phyloP scores from a whole-genome alignment of 2,113 vertebrate genomes.

The Delphinapterus leucas region DNA sequence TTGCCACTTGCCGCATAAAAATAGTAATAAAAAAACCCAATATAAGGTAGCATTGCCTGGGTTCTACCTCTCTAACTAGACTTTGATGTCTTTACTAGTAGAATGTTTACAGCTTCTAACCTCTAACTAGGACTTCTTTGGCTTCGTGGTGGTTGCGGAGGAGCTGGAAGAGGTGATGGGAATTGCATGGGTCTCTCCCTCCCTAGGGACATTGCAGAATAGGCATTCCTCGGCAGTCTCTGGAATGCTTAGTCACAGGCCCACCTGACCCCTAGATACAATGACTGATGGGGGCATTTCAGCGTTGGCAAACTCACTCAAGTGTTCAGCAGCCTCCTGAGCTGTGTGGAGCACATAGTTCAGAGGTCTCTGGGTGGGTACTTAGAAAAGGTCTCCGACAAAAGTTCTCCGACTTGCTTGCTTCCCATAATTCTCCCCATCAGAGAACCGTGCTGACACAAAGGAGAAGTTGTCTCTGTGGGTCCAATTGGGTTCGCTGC shows the following conservation, averaged over 20 bases:
- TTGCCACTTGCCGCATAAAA: neutral
- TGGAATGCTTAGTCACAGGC: neutral
- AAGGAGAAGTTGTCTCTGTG: conserved; percentile 67
- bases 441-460: conserved; percentile 60
- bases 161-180: neutral
- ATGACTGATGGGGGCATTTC: neutral
- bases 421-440: conserved; percentile 56
- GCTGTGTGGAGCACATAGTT: neutral
- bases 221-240: neutral
- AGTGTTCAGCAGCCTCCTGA: neutral
- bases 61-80: neutral
- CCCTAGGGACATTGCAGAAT: neutral
- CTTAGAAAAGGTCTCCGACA: neutral
- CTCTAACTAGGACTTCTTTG: neutral
- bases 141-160: neutral
- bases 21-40: neutral
- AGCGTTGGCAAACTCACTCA: neutral
- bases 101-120: neutral
- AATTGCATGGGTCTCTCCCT: neutral
- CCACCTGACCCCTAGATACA: neutral
- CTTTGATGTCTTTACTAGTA: neutral
- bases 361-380: neutral
- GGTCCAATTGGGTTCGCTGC: conserved; percentile 61
- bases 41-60: neutral
- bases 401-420: conserved; percentile 22